Evolutionary conservation across 2,113 vertebrate species (phyloP).

Genomic region (Sterrhoptilus dennistouni): DNA sequence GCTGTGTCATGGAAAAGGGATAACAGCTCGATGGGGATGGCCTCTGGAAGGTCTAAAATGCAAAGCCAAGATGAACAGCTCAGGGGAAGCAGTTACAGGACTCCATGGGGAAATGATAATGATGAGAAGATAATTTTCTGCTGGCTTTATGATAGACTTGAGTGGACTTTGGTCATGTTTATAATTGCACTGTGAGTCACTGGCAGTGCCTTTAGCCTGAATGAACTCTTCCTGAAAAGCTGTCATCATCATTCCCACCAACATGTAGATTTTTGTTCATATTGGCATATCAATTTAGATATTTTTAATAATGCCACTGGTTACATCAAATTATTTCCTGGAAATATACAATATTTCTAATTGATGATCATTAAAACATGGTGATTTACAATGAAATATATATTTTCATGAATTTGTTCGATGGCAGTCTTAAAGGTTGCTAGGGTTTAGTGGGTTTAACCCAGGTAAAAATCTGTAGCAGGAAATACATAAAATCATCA

Average conservation of each 20-base stretch:
- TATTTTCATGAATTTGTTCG: neutral
- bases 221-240: neutral
- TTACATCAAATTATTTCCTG: neutral
- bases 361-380: neutral
- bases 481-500: neutral
- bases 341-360: neutral
- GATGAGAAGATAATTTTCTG: neutral
- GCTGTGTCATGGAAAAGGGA: neutral
- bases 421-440: neutral
- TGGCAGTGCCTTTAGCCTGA: neutral
- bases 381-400: neutral
- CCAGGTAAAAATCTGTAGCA: neutral
- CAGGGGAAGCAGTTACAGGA: neutral
- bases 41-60: neutral
- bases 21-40: neutral
- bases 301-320: neutral
- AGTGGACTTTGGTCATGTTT: neutral
- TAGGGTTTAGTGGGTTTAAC: neutral
- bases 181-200: accelerated
- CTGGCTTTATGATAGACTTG: neutral
- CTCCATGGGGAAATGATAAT: neutral
- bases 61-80: neutral
- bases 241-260: neutral
- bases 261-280: neutral
- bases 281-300: neutral